These are phyloP conservation scores for Pycnomerus fuliginosus DNA, from an alignment of 2,888 invertebrate genomes.

Conservation along the genomic window DNA sequence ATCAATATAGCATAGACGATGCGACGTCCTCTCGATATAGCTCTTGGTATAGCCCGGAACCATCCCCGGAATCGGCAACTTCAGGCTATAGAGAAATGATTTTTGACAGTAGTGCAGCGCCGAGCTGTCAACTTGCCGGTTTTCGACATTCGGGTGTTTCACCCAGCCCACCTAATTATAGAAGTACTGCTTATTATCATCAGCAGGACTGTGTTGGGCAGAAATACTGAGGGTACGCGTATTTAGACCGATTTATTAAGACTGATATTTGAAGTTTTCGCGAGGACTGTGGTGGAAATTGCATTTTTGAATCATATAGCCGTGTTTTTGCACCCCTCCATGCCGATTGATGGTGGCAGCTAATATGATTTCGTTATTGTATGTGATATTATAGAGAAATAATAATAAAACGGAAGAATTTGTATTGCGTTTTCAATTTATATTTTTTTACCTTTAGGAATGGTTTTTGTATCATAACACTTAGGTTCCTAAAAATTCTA, in stretches of 20 bases:
- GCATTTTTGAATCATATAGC: too few species aligned
- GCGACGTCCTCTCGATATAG: slow-evolving; percentile 44
- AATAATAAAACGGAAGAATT: slow-evolving; percentile 12
- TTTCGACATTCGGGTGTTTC: slow-evolving; percentile 56
- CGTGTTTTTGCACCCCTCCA: slow-evolving; percentile 24
- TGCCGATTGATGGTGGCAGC: slow-evolving; percentile 28
- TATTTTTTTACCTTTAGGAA: slow-evolving; percentile 25
- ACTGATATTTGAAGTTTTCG: slow-evolving; percentile 32
- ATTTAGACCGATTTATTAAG: slow-evolving; percentile 36
- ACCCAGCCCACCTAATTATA: slow-evolving; percentile 57
- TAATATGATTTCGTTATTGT: slow-evolving; percentile 33
- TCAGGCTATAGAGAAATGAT: slow-evolving; percentile 49
- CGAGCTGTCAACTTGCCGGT: slow-evolving; percentile 52
- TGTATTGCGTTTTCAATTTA: slow-evolving; percentile 16
- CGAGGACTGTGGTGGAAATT: slow-evolving; percentile 13
- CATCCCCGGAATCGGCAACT: slow-evolving; percentile 50
- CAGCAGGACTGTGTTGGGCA: slow-evolving; percentile 63
- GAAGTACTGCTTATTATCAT: slow-evolving; percentile 56
- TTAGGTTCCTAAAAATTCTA: slow-evolving; percentile 29
- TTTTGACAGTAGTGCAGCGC: slow-evolving; percentile 48
- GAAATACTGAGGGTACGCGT: slow-evolving; percentile 49
- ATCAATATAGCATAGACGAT: slow-evolving; percentile 46
- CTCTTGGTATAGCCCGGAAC: slow-evolving; percentile 60
- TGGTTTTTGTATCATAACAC: slow-evolving; percentile 17
- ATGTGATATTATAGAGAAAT: slow-evolving; percentile 38